A percentile compares a stretch with the other conserved stretches of the same genome.
phyloP scores from a whole-genome alignment of 1,140 invertebrate species.

The Atopsyche davidsoni region DNA sequence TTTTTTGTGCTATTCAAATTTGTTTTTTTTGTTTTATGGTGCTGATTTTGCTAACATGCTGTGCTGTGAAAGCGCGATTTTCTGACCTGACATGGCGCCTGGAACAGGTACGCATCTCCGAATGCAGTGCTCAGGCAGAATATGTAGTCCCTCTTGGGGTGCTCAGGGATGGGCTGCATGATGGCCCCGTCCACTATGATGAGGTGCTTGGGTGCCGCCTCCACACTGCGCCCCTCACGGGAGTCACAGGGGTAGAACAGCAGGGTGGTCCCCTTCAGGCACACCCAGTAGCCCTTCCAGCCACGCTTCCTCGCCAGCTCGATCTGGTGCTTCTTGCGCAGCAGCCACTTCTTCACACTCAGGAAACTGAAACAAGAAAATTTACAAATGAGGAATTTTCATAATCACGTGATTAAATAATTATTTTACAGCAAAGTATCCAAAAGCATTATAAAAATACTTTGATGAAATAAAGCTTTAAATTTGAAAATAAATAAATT shows the following conservation, averaged over 20 bases:
- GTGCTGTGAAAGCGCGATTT: too few species aligned
- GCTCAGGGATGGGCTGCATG: conserved; percentile 97
- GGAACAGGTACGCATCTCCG: conserved; percentile 95
- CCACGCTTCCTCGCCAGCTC: conserved; percentile 90
- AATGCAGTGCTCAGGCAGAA: conserved; percentile 97
- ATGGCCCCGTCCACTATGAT: conserved; percentile 97
- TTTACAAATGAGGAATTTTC: not conserved
- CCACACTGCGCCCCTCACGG: conserved; percentile 81
- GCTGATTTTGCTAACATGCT: too few species aligned
- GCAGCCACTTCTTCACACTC: conserved; percentile 96
- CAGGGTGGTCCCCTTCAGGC: conserved; percentile 92
- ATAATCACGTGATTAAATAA: too few species aligned
- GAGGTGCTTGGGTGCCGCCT: conserved; percentile 88
- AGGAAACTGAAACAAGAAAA: conserved; percentile 66
- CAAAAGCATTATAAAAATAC: too few species aligned
- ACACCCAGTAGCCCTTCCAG: conserved; percentile 98
- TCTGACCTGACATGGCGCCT: conserved; percentile 74
- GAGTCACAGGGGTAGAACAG: conserved; percentile 96
- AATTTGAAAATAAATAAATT: too few species aligned
- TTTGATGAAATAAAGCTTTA: too few species aligned
- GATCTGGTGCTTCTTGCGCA: conserved; percentile 94
- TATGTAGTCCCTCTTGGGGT: conserved; percentile 95
- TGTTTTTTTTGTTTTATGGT: too few species aligned
- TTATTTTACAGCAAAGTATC: too few species aligned
- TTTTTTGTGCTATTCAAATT: too few species aligned